A percentile compares a stretch with the other conserved stretches of the same genome.
Evolutionary conservation across 1,140 invertebrate species (phyloP).

Genomic region (Drosophila nigromelanica): DNA sequence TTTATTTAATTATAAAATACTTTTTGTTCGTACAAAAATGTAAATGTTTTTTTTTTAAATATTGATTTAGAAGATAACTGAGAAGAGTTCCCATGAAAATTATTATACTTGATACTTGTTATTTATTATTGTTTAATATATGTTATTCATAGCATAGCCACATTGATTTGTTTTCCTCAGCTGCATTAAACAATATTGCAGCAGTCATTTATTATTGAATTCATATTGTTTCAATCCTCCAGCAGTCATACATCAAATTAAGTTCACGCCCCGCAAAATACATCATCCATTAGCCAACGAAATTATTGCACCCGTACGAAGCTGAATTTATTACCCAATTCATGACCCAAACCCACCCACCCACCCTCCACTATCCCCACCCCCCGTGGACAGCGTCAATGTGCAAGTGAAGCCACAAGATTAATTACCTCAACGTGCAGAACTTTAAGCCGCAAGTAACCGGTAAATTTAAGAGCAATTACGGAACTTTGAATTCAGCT

Average conservation of each 20-base stretch:
- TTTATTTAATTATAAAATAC: not conserved
- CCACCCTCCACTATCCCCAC: no score
- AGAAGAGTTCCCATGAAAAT: no score
- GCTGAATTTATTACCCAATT: conserved; percentile 40
- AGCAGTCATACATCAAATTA: not conserved
- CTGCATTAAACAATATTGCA: not conserved
- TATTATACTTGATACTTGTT: no score
- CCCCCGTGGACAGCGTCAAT: not conserved
- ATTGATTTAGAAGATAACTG: no score
- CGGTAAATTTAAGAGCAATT: conserved; percentile 53
- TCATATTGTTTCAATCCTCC: not conserved
- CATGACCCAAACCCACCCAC: not conserved
- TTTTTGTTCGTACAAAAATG: no score
- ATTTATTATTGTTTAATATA: no score
- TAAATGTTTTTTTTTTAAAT: no score
- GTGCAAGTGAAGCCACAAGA: conserved; percentile 6
- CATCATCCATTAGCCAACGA: conserved; percentile 30
- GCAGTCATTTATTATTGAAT: not conserved
- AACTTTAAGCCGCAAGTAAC: conserved; percentile 19
- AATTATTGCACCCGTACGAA: conserved; percentile 29
- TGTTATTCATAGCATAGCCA: not conserved
- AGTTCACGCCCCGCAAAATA: conserved; percentile 2
- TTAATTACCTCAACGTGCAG: conserved; percentile 35
- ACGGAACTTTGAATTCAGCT: conserved; percentile 10
- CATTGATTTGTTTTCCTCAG: not conserved